Evolutionary conservation across 2,888 invertebrate genomes (phyloP).

Genomic region (Gymnoscelis rufifasciata): DNA sequence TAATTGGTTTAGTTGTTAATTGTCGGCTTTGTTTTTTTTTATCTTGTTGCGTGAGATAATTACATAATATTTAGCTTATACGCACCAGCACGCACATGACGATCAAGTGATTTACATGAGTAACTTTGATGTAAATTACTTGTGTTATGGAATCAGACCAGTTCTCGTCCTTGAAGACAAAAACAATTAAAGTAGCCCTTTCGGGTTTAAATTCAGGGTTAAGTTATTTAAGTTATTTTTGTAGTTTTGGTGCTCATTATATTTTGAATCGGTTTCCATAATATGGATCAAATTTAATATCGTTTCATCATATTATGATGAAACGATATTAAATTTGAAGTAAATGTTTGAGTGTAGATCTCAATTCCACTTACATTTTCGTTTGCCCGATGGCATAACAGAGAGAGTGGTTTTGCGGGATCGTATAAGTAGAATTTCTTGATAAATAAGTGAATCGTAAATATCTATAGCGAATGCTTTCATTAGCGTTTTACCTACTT

Average conservation of each 20-base stretch:
- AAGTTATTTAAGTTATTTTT: not conserved
- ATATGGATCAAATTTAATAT: too few species aligned
- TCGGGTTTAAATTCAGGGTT: not conserved
- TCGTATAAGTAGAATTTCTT: constrained; percentile 26
- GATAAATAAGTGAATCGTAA: constrained; percentile 26
- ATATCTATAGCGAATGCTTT: constrained; percentile 18
- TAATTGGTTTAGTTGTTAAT: constrained; percentile 35
- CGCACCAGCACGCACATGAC: constrained; percentile 9
- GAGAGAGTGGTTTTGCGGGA: constrained; percentile 34
- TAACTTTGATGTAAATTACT: constrained; percentile 5
- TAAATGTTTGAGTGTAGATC: not conserved
- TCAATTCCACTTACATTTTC: constrained; percentile 18
- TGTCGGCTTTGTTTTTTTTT: constrained; percentile 20
- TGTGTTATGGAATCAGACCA: constrained; percentile 1
- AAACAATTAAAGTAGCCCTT: not conserved
- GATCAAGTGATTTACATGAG: too few species aligned
- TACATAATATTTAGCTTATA: constrained; percentile 8
- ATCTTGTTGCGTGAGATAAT: constrained; percentile 17
- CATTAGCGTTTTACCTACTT: constrained; percentile 17
- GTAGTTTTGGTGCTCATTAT: not conserved
- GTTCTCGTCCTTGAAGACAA: constrained; percentile 1
- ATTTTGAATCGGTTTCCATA: not conserved
- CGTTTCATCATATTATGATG: too few species aligned
- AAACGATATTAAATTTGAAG: too few species aligned
- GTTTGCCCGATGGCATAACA: constrained; percentile 35